Evolutionary conservation across 2,113 vertebrate genomes (phyloP).

Genomic region (Pandion haliaetus): DNA sequence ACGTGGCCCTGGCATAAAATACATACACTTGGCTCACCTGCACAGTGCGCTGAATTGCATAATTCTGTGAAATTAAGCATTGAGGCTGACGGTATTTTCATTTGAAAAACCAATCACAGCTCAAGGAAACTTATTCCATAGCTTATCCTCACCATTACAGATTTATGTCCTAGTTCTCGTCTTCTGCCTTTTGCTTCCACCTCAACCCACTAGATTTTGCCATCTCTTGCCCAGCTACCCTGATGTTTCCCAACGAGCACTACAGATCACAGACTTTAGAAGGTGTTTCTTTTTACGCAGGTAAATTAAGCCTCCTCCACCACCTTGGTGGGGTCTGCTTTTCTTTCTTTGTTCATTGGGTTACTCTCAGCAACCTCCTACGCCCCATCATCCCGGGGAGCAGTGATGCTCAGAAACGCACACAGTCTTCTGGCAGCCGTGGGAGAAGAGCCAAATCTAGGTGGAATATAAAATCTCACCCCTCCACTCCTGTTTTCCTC

Average conservation of each 20-base stretch:
- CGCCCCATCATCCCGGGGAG: not conserved
- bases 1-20: not conserved
- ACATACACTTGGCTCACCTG: not conserved
- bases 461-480: not conserved
- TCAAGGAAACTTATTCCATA: not conserved
- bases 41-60: not conserved
- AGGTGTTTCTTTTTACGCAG: not conserved
- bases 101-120: not conserved
- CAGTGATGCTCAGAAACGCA: not conserved
- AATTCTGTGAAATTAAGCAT: not conserved
- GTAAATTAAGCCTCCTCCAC: not conserved
- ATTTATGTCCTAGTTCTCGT: not conserved
- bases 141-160: not conserved
- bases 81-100: not conserved
- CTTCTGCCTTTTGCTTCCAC: not conserved
- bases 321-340: not conserved
- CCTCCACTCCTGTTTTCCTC: not conserved
- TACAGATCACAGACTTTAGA: not conserved
- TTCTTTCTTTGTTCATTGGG: not conserved
- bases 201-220: not conserved
- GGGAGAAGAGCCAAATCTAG: not conserved
- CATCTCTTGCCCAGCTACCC: not conserved
- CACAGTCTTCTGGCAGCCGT: not conserved
- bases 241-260: not conserved
- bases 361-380: not conserved